These are phyloP conservation scores for Zoanthus sansibaricus DNA, from an alignment of 92 coral and sea anemone species.

Conservation along the genomic window DNA sequence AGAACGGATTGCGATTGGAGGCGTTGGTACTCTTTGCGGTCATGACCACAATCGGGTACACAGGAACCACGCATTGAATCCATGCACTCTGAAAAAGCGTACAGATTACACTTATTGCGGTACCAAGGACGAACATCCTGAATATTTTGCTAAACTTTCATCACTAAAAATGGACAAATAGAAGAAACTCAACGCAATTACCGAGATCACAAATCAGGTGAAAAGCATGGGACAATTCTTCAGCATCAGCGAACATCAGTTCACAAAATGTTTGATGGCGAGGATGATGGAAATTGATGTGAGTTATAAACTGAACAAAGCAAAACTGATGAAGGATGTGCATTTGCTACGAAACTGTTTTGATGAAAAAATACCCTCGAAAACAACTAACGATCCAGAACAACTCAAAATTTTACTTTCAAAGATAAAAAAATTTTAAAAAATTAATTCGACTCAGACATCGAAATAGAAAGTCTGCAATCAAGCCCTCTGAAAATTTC, in stretches of 20 bases:
- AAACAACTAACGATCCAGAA: constrained; percentile 51
- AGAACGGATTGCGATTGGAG: neutral
- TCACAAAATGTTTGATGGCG: neutral
- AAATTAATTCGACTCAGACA: constrained; percentile 4
- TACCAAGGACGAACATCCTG: constrained; percentile 59
- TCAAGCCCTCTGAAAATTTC: neutral
- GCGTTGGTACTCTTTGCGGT: too few species aligned
- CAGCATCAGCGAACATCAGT: constrained; percentile 2
- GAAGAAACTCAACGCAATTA: constrained; percentile 23
- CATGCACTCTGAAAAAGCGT: constrained; percentile 52
- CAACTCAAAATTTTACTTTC: constrained; percentile 42
- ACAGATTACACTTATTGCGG: constrained; percentile 53
- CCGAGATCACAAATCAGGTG: constrained; percentile 42
- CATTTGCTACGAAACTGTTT: constrained; percentile 39
- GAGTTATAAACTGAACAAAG: constrained; percentile 45
- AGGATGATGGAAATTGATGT: constrained; percentile 20
- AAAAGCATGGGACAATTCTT: constrained; percentile 31
- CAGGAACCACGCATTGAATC: constrained; percentile 4
- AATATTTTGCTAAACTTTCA: constrained; percentile 36
- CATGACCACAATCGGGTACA: too few species aligned
- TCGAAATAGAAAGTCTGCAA: neutral
- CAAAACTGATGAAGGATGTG: constrained; percentile 52
- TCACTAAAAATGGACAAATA: constrained; percentile 35
- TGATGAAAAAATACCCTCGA: constrained; percentile 54
- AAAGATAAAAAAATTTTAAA: constrained; percentile 42